Percentiles rank a stretch among this genome's conserved stretches.
phyloP scores from a whole-genome alignment of 2,113 vertebrate species.

The Nothoprocta pentlandii region DNA sequence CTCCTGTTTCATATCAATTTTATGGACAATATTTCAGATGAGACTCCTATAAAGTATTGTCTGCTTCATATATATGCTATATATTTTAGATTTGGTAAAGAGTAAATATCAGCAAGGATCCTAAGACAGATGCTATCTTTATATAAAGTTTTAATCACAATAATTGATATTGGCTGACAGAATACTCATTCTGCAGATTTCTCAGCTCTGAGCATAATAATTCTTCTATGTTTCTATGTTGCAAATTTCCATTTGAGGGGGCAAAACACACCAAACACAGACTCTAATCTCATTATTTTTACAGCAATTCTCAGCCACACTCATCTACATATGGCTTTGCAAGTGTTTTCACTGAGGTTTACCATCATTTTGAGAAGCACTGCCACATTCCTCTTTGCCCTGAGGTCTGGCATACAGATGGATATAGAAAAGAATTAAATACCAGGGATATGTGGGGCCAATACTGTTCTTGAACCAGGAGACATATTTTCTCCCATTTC shows the following conservation, averaged over 20 bases:
- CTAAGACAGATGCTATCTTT: background rate
- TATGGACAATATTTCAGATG: slow-evolving; percentile 13
- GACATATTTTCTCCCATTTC: background rate
- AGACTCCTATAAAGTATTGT: background rate
- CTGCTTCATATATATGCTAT: background rate
- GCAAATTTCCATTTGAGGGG: background rate
- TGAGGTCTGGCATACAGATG: background rate
- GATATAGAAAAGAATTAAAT: background rate
- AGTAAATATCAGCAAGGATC: background rate
- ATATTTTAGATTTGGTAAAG: slow-evolving; percentile 20
- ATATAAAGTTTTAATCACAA: slow-evolving; percentile 2
- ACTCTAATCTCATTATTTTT: background rate
- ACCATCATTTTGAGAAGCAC: background rate
- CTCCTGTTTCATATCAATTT: background rate
- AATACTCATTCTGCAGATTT: background rate
- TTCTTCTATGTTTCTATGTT: background rate
- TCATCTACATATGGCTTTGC: background rate
- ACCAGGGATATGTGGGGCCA: background rate
- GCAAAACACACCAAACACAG: background rate
- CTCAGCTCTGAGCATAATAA: background rate
- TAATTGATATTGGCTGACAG: background rate
- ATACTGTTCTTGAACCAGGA: background rate
- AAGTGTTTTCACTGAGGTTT: background rate
- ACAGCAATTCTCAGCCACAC: background rate
- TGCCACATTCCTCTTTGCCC: background rate